These are phyloP conservation scores for Creontiades dilutus DNA, from an alignment of 2,888 invertebrate species.

Conservation along the genomic window DNA sequence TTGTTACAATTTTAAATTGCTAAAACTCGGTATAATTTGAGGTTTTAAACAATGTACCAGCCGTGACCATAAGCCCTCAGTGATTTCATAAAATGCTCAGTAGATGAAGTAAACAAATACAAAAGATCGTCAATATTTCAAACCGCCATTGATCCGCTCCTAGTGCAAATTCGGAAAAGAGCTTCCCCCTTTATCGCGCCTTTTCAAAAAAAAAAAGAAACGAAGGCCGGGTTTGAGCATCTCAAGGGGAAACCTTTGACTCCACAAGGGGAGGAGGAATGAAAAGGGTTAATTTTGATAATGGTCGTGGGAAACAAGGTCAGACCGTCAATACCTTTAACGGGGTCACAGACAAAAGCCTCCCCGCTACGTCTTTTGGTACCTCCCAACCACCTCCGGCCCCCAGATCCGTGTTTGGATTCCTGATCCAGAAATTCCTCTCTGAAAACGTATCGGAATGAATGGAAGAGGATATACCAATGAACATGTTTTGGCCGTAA, in stretches of 20 bases:
- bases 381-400: slow-evolving; percentile 1
- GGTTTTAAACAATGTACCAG: too few species aligned
- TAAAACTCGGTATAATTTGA: too few species aligned
- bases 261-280: slow-evolving; percentile 37
- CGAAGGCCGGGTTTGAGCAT: neutral
- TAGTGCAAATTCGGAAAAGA: neutral
- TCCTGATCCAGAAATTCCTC: neutral
- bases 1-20: too few species aligned
- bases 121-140: neutral
- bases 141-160: neutral
- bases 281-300: slow-evolving; percentile 72
- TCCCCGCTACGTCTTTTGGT: slow-evolving; percentile 2
- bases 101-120: neutral
- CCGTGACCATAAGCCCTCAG: too few species aligned
- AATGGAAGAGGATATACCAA: neutral
- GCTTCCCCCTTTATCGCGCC: neutral
- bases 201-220: neutral
- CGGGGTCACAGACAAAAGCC: slow-evolving; percentile 68
- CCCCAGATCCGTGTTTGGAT: neutral
- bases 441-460: neutral
- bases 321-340: slow-evolving; percentile 72
- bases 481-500: neutral
- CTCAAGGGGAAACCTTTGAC: slow-evolving; percentile 25
- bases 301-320: slow-evolving; percentile 71
- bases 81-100: neutral